A percentile compares a stretch with the other conserved stretches of the same genome.
Conservation (phyloP, 2,888 invertebrate genomes). For the Catocala sponsa region DNA sequence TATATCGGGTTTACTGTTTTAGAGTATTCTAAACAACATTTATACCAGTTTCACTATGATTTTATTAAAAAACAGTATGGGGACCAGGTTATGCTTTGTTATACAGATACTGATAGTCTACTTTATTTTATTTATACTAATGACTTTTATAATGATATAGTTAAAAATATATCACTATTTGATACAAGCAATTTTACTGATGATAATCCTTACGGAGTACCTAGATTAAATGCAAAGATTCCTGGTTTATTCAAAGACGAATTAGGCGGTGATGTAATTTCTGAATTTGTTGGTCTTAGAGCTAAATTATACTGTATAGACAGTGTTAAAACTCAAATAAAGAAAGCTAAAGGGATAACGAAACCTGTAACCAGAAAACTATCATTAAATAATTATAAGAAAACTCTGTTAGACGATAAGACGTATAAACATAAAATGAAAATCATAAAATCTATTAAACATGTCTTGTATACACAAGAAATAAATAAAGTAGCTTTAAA, state of each 20-base stretch:
- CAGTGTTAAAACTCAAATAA: too few relatives aligned
- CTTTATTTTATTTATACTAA: neutral
- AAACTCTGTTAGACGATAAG: neutral
- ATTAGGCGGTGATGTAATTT: too few relatives aligned
- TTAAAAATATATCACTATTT: too few relatives aligned
- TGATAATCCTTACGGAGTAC: too few relatives aligned
- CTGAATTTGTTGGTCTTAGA: too few relatives aligned
- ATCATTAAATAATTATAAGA: neutral
- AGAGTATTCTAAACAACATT: constrained; percentile 15
- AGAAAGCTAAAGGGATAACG: neutral
- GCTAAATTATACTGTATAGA: too few relatives aligned
- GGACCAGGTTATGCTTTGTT: neutral
- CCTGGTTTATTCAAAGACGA: too few relatives aligned
- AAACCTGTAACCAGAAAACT: too few relatives aligned
- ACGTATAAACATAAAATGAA: neutral
- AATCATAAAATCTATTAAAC: neutral
- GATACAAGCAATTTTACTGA: too few relatives aligned
- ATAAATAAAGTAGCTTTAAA: too few relatives aligned
- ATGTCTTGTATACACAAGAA: neutral
- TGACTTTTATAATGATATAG: constrained; percentile 9
- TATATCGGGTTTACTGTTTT: constrained; percentile 15
- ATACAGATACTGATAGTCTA: constrained; percentile 5
- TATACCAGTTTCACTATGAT: constrained; percentile 14
- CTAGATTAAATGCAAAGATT: too few relatives aligned
- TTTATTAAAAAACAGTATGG: constrained; percentile 9